Evolutionary conservation across 2,113 vertebrate genomes (phyloP).

Genomic region (Megaceryle torquata): DNA sequence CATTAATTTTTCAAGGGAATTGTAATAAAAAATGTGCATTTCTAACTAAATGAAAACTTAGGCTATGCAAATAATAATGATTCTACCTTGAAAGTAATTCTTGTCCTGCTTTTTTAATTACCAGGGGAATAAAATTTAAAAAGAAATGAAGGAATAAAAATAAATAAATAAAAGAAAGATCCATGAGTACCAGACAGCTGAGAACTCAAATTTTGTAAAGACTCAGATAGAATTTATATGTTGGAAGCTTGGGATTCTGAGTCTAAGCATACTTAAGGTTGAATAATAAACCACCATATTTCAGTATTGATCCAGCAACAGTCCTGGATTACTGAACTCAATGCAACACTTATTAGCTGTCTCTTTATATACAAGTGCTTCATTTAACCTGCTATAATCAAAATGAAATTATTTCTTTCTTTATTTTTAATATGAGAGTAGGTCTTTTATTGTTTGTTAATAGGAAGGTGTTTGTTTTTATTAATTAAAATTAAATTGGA

Average conservation of each 20-base stretch:
- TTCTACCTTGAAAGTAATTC: neutral
- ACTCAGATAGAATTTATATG: neutral
- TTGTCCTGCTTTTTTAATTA: neutral
- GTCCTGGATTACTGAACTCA: neutral
- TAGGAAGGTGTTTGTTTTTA: neutral
- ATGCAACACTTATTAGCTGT: neutral
- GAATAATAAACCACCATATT: neutral
- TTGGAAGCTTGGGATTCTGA: neutral
- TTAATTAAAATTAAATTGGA: neutral
- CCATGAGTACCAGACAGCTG: neutral
- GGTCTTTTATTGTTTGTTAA: neutral
- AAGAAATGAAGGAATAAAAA: neutral
- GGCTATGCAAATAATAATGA: conserved; percentile 34
- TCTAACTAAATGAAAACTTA: neutral
- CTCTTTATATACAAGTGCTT: neutral
- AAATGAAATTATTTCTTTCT: neutral
- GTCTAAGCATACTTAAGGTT: neutral
- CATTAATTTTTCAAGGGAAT: conserved; percentile 33
- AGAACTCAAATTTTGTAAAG: neutral
- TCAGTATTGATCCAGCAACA: neutral
- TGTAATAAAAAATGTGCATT: conserved; percentile 41
- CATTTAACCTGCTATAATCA: neutral
- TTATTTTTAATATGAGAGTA: neutral
- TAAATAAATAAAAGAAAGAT: neutral
- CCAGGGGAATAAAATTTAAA: neutral